Percentiles rank a stretch among this genome's conserved stretches.
phyloP scores from a whole-genome alignment of 2,888 invertebrate species.

The Orthosia cruda region DNA sequence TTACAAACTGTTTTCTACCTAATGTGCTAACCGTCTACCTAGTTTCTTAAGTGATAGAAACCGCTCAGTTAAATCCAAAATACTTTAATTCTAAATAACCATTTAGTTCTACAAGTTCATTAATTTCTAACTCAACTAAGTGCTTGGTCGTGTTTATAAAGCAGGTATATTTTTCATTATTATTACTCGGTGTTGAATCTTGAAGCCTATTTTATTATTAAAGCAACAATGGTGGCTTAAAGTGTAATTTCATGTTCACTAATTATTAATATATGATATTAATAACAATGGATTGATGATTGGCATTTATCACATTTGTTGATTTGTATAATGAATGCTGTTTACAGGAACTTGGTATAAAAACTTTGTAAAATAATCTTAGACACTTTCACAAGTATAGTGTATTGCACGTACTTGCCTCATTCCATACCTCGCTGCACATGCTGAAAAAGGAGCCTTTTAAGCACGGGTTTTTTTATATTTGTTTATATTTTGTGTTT shows the following conservation, averaged over 20 bases:
- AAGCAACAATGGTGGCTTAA: conserved; percentile 15
- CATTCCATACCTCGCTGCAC: too few relatives aligned
- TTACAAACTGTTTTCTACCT: background rate
- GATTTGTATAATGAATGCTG: background rate
- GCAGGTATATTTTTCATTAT: conserved; percentile 44
- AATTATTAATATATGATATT: conserved; percentile 23
- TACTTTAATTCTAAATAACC: conserved; percentile 2
- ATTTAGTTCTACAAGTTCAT: conserved; percentile 43
- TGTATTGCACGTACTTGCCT: too few relatives aligned
- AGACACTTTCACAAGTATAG: too few relatives aligned
- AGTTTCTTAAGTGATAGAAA: background rate
- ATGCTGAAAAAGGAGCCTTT: too few relatives aligned
- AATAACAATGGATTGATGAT: conserved; percentile 6
- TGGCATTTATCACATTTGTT: conserved; percentile 8
- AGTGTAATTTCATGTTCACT: conserved; percentile 40
- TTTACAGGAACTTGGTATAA: background rate
- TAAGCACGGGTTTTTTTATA: too few relatives aligned
- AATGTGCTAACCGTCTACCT: background rate
- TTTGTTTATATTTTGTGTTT: too few relatives aligned
- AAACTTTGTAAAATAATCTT: too few relatives aligned
- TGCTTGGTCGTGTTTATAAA: conserved; percentile 53
- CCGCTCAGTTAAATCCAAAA: background rate
- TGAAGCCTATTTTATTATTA: conserved; percentile 33
- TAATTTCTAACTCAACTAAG: conserved; percentile 38
- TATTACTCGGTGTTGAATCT: conserved; percentile 29